Base-by-base conservation (phyloP, 2,113 vertebrate genomes). In the Crotalus helleri region DNA sequence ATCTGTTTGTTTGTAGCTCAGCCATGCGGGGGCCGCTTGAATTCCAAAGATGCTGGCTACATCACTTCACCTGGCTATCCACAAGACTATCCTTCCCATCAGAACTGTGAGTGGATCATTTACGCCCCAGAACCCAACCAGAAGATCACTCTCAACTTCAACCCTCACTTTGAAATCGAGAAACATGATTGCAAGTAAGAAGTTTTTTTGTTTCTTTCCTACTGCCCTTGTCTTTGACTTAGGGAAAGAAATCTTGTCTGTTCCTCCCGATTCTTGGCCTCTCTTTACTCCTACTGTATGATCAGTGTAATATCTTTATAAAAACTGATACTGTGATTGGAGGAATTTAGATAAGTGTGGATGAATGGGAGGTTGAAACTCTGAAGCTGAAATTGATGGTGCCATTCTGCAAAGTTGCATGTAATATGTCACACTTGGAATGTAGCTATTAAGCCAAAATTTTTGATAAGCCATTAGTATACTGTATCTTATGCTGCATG, bases 61-160 rank as follows among this genome's bases (percentile, higher is more conserved):
- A 99, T 99, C 98, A 99, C 99, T 81, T 99, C 99, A 0, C 99
- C 99, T 0, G 99, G 98, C n/a, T 99, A 99, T 97, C 99, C 99
- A 6, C 98, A 99, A 93, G 99, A 99, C 97, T 99, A 99, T 94
- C 99, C 99, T 0, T 98, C 99, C 90, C 98, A 99, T 96, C 99
- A 99, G 98, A 99, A 98, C 98, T 99, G 99, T 0, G 98, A 98
- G 94, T 99, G 99, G 99, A 95, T 99, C 96, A 98, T 99, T 97
- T 99, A 98, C 0, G 97, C 99, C 7, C 99, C 99, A 0, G 99
- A 99, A 96, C 95, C 98, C 90, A 98, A 98, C 15, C 99, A 99
- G 96, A 99, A 99, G 97, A 99, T 99, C 81, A 98, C 99, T 94
- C 98, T 99, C 95, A 99, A 99, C 98, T 99, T 99, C 97, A 99